Conservation (phyloP, 2,797 vertebrate genomes). For the Tapirus indicus region DNA sequence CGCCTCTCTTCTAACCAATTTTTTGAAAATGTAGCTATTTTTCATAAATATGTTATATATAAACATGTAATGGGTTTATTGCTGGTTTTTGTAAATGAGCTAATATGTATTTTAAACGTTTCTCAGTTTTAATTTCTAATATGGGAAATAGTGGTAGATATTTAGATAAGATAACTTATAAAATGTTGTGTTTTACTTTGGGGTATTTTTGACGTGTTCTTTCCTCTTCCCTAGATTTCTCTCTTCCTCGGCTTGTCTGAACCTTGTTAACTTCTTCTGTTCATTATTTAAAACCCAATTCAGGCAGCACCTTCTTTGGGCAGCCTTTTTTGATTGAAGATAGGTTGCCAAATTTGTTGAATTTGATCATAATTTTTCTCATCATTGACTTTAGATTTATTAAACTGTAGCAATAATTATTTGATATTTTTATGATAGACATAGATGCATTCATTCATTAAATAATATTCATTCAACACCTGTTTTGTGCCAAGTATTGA, state of each 20-base stretch:
- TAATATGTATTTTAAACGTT: neutral
- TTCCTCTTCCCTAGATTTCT: neutral
- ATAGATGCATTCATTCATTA: neutral
- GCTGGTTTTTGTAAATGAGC: neutral
- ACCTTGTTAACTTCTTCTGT: neutral
- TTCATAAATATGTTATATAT: neutral
- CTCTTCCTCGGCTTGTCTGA: neutral
- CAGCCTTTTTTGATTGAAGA: neutral
- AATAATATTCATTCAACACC: neutral
- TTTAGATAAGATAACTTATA: neutral
- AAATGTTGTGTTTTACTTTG: neutral
- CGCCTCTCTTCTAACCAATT: neutral
- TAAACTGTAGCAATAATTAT: neutral
- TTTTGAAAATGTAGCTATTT: neutral
- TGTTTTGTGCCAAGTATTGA: neutral
- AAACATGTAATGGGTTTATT: neutral
- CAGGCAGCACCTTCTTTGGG: neutral
- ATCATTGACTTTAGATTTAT: neutral
- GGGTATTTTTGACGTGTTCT: neutral
- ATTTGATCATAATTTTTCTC: neutral
- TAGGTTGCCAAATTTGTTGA: constrained; percentile 7
- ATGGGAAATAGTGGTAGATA: neutral
- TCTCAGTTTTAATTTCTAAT: neutral
- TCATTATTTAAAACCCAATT: neutral
- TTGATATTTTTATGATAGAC: neutral